Base-by-base conservation (phyloP, 2,888 invertebrate genomes). In the Limnephilus lunatus region DNA sequence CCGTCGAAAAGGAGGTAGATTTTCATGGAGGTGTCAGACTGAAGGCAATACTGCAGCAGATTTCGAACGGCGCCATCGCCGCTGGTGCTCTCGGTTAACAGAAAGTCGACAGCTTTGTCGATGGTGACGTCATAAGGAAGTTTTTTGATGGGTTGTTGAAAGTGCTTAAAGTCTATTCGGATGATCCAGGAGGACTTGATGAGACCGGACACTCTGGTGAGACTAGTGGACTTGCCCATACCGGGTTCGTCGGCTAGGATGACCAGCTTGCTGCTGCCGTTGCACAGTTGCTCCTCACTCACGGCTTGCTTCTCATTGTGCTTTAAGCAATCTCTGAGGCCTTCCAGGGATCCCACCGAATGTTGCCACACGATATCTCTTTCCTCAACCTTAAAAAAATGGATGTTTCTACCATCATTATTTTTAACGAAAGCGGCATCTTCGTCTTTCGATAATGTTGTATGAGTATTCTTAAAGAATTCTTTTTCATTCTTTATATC, bases 181-280 rank as follows among this genome's bases (percentile, higher is more conserved):
- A 89, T 35, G 4, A 89, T 30, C 81, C 81, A 89, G 25, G 81
- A 39, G 11, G 81, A 31, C 15, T 25, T n/a, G 30, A 89, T 80
- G 14, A 81, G 81, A 12, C 31, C 11, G 4, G 81, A 31, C 19
- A 89, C n/a, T 7, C 89, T 89, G 11, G 89, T 89, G 32, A 89
- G 39, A 12, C 81, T 89, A 3, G 89, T 89, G 39, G 89, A 81
- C 81, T 89, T 89, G 30, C 89, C 89, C 89, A 39, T 89, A n/a
- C 89, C 89, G 15, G 89, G 89, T 15, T 81, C 89, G 44, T 81
- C 89, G 0, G 89, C 89, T 9, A 89, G 80, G 12, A 89, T 35
- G 5, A 89, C 81, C 30, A 89, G 30, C 15, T 81, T 31, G 19
- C 81, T 9, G 12, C 30, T 81, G n/a, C 39, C 30, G 12, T 25